A percentile compares a stretch with the other conserved stretches of the same genome.
These are phyloP conservation scores for Pachydiplax longipennis DNA, from an alignment of 2,888 invertebrate species.

Conservation along the genomic window DNA sequence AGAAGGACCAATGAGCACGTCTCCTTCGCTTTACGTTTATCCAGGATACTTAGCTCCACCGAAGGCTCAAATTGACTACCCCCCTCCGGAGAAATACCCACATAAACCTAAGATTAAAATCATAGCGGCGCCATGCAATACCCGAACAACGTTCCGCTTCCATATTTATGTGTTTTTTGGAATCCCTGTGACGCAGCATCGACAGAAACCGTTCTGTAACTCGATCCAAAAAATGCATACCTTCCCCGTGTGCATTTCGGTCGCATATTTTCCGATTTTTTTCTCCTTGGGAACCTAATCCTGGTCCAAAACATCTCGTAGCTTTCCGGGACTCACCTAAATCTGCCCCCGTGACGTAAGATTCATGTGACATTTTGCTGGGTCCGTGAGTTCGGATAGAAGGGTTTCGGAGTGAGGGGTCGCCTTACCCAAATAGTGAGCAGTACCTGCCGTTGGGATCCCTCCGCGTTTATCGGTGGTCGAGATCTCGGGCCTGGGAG, in stretches of 20 bases:
- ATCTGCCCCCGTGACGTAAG: background rate
- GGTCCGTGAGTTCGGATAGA: background rate
- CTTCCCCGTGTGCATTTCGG: background rate
- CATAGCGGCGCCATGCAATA: no score
- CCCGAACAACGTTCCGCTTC: no score
- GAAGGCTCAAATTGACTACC: no score
- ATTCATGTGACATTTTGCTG: conserved; percentile 31
- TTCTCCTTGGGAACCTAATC: background rate
- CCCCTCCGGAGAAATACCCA: no score
- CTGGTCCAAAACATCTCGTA: background rate
- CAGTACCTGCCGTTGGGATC: background rate
- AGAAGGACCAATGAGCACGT: no score
- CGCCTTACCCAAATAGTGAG: background rate
- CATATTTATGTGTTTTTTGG: no score
- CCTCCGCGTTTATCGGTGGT: background rate
- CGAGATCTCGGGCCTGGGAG: background rate
- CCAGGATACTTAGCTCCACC: no score
- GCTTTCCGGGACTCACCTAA: background rate
- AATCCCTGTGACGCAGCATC: no score
- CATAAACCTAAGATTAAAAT: no score
- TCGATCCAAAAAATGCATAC: background rate
- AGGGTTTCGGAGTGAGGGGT: conserved; percentile 5
- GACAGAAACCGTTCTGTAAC: background rate
- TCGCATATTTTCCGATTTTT: background rate
- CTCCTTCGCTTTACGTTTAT: no score